phyloP scores from a whole-genome alignment of 2,888 invertebrate genomes.

The Tiphia femorata region DNA sequence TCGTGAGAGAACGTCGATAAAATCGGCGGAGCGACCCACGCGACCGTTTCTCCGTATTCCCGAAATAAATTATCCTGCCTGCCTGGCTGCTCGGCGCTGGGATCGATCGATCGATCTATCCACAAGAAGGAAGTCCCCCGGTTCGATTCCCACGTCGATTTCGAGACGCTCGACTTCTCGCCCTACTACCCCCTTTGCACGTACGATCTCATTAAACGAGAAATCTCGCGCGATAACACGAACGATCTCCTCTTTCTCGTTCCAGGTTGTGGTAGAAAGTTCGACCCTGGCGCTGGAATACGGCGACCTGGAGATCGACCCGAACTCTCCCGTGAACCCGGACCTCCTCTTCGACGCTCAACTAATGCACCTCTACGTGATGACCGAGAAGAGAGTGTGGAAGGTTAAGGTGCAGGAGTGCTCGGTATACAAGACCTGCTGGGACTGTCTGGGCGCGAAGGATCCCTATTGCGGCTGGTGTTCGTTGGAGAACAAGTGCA shows the following conservation, averaged over 20 bases:
- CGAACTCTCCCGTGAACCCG: slow-evolving; percentile 85
- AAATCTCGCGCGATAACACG: no score
- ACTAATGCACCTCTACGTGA: slow-evolving; percentile 91
- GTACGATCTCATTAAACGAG: no score
- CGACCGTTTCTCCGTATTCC: no score
- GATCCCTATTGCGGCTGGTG: slow-evolving; percentile 99
- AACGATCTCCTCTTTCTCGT: slow-evolving; percentile 5
- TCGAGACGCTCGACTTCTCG: no score
- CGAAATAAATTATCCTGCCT: no score
- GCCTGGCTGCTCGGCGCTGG: no score
- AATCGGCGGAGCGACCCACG: no score
- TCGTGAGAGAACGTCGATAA: no score
- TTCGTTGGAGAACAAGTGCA: slow-evolving; percentile 95
- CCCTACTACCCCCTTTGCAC: no score
- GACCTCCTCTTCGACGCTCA: slow-evolving; percentile 94
- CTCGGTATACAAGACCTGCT: slow-evolving; percentile 89
- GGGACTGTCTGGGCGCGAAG: slow-evolving; percentile 91
- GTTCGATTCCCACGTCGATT: no score
- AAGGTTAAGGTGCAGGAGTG: slow-evolving; percentile 97
- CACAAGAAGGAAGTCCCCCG: no score
- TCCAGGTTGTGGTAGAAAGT: slow-evolving; percentile 89
- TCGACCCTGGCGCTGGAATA: slow-evolving; percentile 88
- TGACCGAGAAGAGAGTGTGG: slow-evolving; percentile 92
- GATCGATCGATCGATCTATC: no score
- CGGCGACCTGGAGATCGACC: slow-evolving; percentile 88